Conservation (phyloP, 2,113 vertebrate genomes). For the Geococcyx californianus region DNA sequence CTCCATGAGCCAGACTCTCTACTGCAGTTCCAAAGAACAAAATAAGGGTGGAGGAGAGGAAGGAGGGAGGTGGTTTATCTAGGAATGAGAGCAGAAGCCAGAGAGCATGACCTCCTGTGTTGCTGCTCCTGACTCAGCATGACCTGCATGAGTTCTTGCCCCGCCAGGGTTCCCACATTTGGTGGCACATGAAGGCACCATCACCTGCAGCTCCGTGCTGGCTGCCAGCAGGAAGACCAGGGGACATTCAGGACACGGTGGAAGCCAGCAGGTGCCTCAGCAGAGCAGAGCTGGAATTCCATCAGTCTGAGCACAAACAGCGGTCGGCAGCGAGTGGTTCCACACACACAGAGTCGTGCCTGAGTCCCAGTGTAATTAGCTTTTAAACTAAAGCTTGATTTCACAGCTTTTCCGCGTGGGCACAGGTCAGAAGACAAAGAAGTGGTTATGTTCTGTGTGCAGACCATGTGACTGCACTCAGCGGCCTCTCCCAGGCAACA, state of each 20-base stretch:
- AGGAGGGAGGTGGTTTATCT: background rate
- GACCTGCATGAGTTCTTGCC: background rate
- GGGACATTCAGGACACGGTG: rapidly evolving
- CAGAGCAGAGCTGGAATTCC: background rate
- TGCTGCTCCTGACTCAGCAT: background rate
- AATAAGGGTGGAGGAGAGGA: background rate
- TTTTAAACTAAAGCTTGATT: background rate
- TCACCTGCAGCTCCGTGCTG: background rate
- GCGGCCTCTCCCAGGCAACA: background rate
- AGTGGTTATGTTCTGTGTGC: background rate
- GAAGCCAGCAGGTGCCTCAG: background rate
- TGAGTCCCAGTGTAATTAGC: background rate
- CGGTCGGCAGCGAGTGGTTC: rapidly evolving
- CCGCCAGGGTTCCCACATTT: background rate
- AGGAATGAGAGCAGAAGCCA: background rate
- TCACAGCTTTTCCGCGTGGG: background rate
- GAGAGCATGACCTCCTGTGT: background rate
- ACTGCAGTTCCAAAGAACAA: background rate
- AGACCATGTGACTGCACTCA: background rate
- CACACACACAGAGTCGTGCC: background rate
- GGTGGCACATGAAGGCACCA: rapidly evolving
- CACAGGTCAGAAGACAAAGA: background rate
- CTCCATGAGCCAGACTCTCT: background rate
- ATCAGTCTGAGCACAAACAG: rapidly evolving
- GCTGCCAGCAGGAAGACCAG: background rate